Percentiles rank a stretch among this genome's conserved stretches.
Conservation (phyloP, 2,113 vertebrate genomes). For the Tringa solitaria region DNA sequence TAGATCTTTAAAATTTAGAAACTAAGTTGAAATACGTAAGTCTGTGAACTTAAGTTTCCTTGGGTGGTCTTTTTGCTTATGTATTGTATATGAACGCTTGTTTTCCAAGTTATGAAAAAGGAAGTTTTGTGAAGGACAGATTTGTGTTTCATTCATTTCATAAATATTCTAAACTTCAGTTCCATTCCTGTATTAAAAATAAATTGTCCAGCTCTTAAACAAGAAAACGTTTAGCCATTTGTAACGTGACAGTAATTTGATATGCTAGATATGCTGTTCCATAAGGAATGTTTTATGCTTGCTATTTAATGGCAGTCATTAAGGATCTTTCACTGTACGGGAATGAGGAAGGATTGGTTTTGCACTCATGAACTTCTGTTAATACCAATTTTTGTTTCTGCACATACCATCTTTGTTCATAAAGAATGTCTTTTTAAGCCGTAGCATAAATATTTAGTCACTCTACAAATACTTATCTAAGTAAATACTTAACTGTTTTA, state of each 20-base stretch:
- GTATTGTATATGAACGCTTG: neutral
- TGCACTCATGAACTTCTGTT: neutral
- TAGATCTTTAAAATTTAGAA: neutral
- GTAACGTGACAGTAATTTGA: neutral
- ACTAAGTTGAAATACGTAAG: neutral
- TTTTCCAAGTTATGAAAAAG: neutral
- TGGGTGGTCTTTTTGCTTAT: neutral
- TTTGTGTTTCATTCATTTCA: neutral
- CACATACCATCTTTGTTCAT: neutral
- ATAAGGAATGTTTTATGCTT: neutral
- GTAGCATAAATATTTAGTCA: neutral
- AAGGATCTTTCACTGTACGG: neutral
- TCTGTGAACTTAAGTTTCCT: neutral
- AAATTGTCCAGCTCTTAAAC: neutral
- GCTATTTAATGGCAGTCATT: neutral
- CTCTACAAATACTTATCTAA: neutral
- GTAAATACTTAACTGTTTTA: neutral
- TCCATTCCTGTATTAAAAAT: neutral
- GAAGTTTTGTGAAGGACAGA: neutral
- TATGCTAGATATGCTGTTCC: fast-evolving
- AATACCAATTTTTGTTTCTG: neutral
- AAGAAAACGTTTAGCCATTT: neutral
- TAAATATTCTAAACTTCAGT: neutral
- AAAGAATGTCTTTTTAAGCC: neutral
- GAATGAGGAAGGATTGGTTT: neutral